A percentile compares a stretch with the other conserved stretches of the same genome.
Evolutionary conservation across 2,113 vertebrate genomes (phyloP).

Genomic region (Halichoeres trimaculatus): DNA sequence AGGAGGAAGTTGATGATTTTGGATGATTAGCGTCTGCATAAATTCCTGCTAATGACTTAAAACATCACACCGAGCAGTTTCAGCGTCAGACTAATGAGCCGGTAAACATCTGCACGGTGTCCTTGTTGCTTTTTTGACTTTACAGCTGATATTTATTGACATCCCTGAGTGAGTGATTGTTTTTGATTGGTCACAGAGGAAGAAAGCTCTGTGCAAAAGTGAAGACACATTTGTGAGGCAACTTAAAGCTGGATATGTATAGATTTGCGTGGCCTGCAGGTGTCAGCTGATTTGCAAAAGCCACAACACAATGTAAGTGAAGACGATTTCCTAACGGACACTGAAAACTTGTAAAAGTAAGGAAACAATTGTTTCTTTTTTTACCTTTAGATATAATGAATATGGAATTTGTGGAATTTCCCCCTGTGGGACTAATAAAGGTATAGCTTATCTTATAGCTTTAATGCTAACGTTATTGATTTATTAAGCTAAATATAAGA

Average conservation of each 20-base stretch:
- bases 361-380: too few species aligned
- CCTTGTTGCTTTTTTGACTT: constrained; percentile 23
- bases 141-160: constrained; percentile 14
- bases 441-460: too few species aligned
- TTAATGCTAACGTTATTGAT: too few species aligned
- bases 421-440: too few species aligned
- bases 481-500: too few species aligned
- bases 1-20: constrained; percentile 37
- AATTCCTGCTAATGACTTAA: constrained; percentile 52
- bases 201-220: constrained; percentile 1
- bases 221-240: constrained; percentile 9
- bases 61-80: constrained; percentile 22
- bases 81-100: constrained; percentile 34
- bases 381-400: too few species aligned
- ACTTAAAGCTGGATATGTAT: background rate
- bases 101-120: constrained; percentile 41
- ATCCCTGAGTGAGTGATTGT: constrained; percentile 17
- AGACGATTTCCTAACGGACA: too few species aligned
- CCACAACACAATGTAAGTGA: too few species aligned
- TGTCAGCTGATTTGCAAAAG: too few species aligned
- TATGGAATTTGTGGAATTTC: too few species aligned
- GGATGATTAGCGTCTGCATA: constrained; percentile 56
- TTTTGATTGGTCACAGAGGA: constrained; percentile 18
- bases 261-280: too few species aligned
- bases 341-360: too few species aligned